Conservation (phyloP, 1,140 invertebrate species). For the Trialeurodes vaporariorum region DNA sequence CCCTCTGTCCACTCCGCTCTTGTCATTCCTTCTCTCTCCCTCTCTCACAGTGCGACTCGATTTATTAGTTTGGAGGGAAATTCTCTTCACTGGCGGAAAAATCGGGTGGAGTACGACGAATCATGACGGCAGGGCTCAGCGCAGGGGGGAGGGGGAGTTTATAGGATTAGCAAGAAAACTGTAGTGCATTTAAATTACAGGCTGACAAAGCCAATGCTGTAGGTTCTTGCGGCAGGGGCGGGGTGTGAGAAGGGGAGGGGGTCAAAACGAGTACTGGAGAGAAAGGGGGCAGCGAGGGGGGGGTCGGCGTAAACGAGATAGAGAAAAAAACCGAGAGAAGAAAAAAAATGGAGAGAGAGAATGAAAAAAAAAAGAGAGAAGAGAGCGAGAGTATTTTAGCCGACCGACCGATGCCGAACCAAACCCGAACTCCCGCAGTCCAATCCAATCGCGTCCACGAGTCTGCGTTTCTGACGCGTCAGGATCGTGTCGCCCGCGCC, state of each 20-base stretch:
- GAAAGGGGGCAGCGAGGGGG: constrained; percentile 2
- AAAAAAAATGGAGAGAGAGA: constrained; percentile 10
- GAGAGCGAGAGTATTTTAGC: background rate
- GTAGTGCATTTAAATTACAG: background rate
- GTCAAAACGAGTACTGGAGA: background rate
- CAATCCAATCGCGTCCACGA: background rate
- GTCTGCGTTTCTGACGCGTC: background rate
- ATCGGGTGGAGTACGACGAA: background rate
- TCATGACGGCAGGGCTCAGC: no score
- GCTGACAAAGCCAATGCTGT: background rate
- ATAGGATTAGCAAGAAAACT: background rate
- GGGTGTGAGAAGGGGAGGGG: constrained; percentile 1
- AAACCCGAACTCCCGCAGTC: background rate
- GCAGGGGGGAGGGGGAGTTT: background rate
- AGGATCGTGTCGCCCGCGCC: background rate
- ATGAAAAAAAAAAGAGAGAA: constrained; percentile 11
- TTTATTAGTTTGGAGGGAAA: no score
- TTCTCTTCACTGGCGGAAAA: background rate
- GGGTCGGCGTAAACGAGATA: constrained; percentile 11
- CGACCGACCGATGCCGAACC: no score
- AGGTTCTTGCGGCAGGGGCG: background rate
- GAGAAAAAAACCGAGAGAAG: constrained; percentile 6
- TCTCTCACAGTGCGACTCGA: no score
- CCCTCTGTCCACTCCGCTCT: no score
- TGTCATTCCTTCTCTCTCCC: no score